A percentile compares a stretch with the other conserved stretches of the same genome.
Evolutionary conservation across 2,797 vertebrate genomes (phyloP).

Genomic region (Trachops cirrhosus): DNA sequence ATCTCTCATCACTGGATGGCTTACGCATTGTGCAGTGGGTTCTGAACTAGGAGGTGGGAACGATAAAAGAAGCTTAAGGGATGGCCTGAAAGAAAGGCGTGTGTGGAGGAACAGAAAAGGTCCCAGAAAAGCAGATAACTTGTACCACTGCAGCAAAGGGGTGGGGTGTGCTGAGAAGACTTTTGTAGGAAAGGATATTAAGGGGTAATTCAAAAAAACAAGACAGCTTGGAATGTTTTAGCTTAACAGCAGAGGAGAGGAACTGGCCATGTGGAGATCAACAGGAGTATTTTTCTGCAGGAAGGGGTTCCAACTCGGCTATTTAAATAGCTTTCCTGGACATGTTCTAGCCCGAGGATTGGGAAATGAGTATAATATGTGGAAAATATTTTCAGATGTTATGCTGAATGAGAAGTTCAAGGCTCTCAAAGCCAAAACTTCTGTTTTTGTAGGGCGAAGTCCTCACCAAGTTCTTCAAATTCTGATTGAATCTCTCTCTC

Average conservation of each 20-base stretch:
- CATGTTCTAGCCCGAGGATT: neutral
- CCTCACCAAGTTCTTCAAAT: slow-evolving; percentile 6
- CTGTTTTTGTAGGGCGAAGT: neutral
- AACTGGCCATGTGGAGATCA: neutral
- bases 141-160: neutral
- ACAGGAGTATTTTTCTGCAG: neutral
- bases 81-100: neutral
- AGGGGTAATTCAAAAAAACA: neutral
- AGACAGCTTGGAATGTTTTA: neutral
- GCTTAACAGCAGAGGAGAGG: neutral
- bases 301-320: neutral
- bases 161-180: neutral
- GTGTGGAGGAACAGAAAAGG: neutral
- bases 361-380: neutral
- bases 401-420: neutral
- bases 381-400: slow-evolving; percentile 23
- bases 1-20: neutral
- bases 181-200: neutral
- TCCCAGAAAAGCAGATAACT: neutral
- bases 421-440: neutral
- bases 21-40: neutral
- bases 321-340: neutral
- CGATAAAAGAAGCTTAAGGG: neutral
- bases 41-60: neutral
- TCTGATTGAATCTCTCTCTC: neutral